Conservation (phyloP, 1,140 invertebrate genomes). For the Aphelinus atriplicis region DNA sequence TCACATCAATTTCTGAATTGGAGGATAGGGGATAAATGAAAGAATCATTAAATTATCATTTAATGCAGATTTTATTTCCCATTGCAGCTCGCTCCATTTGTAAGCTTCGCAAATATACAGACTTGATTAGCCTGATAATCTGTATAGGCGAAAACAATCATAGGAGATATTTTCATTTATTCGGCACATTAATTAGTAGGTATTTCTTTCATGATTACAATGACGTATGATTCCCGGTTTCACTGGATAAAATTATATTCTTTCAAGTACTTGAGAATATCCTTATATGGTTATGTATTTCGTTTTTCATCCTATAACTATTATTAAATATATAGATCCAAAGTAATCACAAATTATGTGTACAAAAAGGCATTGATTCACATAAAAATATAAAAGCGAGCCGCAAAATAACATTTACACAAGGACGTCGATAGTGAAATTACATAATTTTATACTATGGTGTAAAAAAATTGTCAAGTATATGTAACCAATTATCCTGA, state of each 20-base stretch:
- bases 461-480: too few relatives aligned
- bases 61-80: slow-evolving; percentile 2
- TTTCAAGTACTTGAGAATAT: not conserved
- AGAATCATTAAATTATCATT: too few relatives aligned
- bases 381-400: not conserved
- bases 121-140: not conserved
- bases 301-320: too few relatives aligned
- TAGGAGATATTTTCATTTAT: not conserved
- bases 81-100: slow-evolving; percentile 1
- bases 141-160: not conserved
- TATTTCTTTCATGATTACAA: not conserved
- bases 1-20: too few relatives aligned
- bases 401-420: not conserved
- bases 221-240: not conserved
- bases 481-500: too few relatives aligned
- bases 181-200: not conserved
- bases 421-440: not conserved
- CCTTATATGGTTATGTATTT: too few relatives aligned
- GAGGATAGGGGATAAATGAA: too few relatives aligned
- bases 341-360: too few relatives aligned
- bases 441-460: too few relatives aligned
- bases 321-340: too few relatives aligned
- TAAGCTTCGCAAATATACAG: not conserved
- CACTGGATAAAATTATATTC: not conserved
- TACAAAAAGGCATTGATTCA: not conserved